Conservation (phyloP, 2,888 invertebrate genomes). For the Meiosimyza decipiens region DNA sequence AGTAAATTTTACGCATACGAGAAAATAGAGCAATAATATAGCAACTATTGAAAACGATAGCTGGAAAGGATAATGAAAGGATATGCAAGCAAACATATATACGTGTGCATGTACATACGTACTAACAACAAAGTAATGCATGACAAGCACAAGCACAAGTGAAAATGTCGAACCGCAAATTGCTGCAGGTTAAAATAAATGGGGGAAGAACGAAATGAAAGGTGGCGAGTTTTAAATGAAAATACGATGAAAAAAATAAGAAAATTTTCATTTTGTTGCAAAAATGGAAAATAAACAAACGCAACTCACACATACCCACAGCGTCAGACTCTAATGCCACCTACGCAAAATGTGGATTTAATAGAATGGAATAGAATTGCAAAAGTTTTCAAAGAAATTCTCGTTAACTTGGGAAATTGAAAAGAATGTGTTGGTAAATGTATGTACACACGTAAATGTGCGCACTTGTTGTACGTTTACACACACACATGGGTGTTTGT, state of each 20-base stretch:
- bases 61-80: neutral
- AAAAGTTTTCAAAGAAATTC: constrained; percentile 59
- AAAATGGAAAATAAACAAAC: constrained; percentile 18
- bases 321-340: constrained; percentile 35
- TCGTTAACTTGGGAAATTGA: constrained; percentile 50
- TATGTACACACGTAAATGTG: neutral
- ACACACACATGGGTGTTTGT: no score
- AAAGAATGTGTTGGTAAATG: constrained; percentile 52
- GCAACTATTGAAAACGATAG: no score
- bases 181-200: constrained; percentile 56
- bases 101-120: no score
- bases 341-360: constrained; percentile 51
- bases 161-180: constrained; percentile 37
- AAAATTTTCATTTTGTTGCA: constrained; percentile 28
- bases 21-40: constrained; percentile 4
- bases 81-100: neutral
- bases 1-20: constrained; percentile 7
- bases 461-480: neutral
- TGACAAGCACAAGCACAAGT: neutral
- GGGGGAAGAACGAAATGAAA: constrained; percentile 44
- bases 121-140: neutral
- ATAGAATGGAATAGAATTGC: constrained; percentile 55
- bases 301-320: constrained; percentile 13
- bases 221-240: constrained; percentile 1
- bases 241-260: neutral